Evolutionary conservation across 2,797 vertebrate species (phyloP).

Genomic region (Austrolebias charrua): DNA sequence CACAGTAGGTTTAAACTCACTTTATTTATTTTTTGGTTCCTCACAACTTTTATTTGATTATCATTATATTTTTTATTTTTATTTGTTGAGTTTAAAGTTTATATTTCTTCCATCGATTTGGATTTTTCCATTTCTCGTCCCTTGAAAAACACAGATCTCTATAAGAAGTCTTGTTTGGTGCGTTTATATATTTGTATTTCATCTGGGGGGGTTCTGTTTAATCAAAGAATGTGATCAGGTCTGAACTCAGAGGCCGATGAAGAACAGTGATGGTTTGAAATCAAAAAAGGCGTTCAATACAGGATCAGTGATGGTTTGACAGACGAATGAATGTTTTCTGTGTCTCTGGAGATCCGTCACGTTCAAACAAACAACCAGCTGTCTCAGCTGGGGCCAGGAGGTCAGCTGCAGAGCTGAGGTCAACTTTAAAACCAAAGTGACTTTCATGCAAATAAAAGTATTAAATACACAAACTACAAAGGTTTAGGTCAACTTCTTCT

Average conservation of each 20-base stretch:
- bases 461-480: too few relatives aligned
- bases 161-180: too few relatives aligned
- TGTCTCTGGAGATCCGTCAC: neutral
- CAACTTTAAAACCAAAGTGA: neutral
- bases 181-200: neutral
- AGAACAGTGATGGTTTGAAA: neutral
- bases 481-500: neutral
- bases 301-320: neutral
- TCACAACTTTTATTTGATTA: too few relatives aligned
- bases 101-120: neutral
- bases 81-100: too few relatives aligned
- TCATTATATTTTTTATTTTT: too few relatives aligned
- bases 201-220: neutral
- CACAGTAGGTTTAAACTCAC: too few relatives aligned
- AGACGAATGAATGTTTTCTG: too few relatives aligned
- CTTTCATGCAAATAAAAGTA: neutral
- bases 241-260: neutral
- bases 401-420: neutral
- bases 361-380: neutral
- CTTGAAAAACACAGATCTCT: too few relatives aligned
- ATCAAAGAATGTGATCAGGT: neutral
- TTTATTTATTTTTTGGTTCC: too few relatives aligned
- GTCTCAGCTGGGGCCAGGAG: neutral
- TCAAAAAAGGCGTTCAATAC: too few relatives aligned
- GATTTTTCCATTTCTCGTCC: neutral